Base-by-base conservation (phyloP, 2,888 invertebrate species). In the Luperina testacea region DNA sequence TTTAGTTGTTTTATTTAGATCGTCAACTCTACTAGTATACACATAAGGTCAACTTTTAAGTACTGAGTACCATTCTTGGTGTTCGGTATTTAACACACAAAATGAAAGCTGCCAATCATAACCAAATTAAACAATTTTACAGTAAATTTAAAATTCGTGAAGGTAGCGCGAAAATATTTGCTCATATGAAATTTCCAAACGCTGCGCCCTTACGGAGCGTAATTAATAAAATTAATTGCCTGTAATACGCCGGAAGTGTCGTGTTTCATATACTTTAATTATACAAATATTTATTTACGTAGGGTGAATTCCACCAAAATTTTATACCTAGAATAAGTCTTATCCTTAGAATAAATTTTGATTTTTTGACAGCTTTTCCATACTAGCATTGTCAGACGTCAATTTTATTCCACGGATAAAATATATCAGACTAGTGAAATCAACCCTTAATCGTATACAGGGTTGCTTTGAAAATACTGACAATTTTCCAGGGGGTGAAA, bases 211-310 rank as follows among this genome's bases (percentile, higher is more conserved):
- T 63, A 20, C 63, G 0, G 38, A 42, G 64, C 6, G 38, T 57
- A 57, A 71, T 77, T 88, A 78, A 70, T 78, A 61, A 61, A 82
- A 77, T 72, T 65, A 87, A 87, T 78, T 77, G 81, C 48, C 57
- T 32, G 38, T 38, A 64, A 24, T 64, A 80, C 72, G 42, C 75
- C 77, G 77, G 75, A 79, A 78, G 72, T 79, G 51, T 48, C 71
- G 69, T 74, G 82, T 68, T 75, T 51, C 27, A 51, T 61, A 53
- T 71, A 57, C 2, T 61, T 70, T 9, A n/a, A 77, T 70, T 15
- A 24, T 63, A 75, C 7, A 38, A 42, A 32, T 48, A 32, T 65
- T 76, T 57, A n/a, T 77, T 53, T 65, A 77, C n/a, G n/a, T 9
- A 11, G 11, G n/a, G 57, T 59, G 57, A 59, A 59, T 59, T n/a